Percentiles rank a stretch among this genome's conserved stretches.
Evolutionary conservation across 2,888 invertebrate species (phyloP).

Genomic region (Rotaria socialis): DNA sequence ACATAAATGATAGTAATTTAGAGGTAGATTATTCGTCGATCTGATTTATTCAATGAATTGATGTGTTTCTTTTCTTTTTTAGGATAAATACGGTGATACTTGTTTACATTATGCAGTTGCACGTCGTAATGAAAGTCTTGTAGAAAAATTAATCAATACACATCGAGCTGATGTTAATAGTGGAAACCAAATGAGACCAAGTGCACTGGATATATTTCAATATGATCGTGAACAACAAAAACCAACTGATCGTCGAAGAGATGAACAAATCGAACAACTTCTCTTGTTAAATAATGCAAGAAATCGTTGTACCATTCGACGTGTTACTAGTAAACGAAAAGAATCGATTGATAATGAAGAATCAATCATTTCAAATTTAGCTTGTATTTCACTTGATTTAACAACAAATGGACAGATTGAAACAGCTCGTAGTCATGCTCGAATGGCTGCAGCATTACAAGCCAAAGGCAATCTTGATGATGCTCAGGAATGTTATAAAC

Average conservation of each 20-base stretch:
- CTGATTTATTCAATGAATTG: background rate
- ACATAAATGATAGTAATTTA: background rate
- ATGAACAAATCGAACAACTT: background rate
- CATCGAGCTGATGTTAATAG: background rate
- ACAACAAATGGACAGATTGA: background rate
- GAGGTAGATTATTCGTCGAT: background rate
- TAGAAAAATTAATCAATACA: background rate
- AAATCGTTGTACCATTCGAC: background rate
- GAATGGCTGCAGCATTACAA: background rate
- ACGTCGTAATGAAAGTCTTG: background rate
- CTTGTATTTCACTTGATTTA: background rate
- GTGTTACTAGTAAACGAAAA: background rate
- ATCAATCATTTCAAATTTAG: background rate
- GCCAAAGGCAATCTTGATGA: background rate
- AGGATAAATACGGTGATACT: constrained; percentile 2
- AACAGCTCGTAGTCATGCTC: background rate
- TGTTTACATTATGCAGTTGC: background rate
- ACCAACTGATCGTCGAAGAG: background rate
- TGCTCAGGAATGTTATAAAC: background rate
- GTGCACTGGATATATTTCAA: background rate
- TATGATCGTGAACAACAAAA: background rate
- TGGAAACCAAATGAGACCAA: background rate
- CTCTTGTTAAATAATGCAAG: background rate
- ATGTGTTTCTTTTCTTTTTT: background rate
- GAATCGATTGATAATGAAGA: background rate